Base-by-base conservation (phyloP, 2,113 vertebrate species). In the Chauna torquata region DNA sequence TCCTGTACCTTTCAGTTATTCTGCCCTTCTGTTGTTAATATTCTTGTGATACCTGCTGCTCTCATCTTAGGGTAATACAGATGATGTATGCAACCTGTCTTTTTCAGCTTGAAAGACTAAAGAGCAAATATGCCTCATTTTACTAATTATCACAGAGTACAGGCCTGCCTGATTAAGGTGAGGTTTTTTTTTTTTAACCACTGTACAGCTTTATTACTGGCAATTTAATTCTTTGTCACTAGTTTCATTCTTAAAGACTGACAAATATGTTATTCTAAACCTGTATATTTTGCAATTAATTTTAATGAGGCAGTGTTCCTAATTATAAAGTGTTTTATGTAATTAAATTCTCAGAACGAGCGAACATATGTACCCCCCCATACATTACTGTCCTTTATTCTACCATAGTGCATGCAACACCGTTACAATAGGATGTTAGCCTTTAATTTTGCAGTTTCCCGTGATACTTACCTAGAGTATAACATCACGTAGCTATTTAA, bases 181-280 rank as follows among this genome's bases (percentile, higher is more conserved):
- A 68, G 72, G 10, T n/a, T n/a, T 2, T 1, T 40, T 42, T 47
- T 82, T 66, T 92, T 55, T 20, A 81, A 75, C 27, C 0, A 2
- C 19, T 58, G 45, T 42, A 69, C 0, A 0, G 50, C 58, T 93
- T 82, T 69, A 61, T 89, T 82, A 82, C 32, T 65, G 5, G 12
- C 59, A 79, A 65, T 65, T 90, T 82, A 64, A 84, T 76, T 84
- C 57, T 74, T 71, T 93, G 75, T 77, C 64, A 80, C 9, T 92
- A 72, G 23, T 49, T 87, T 85, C 30, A 49, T 54, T 81, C 50
- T 65, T 79, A 47, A 68, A 72, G 49, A 75, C 16, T 62, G 40
- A 72, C 16, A 61, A 89, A 87, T 62, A 38, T 5, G 10, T 32
- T 76, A 68, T 16, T 72, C 30, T 45, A 16, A 52, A 65, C 14